These are phyloP conservation scores for Pandemis cinnamomeana DNA, from an alignment of 2,888 invertebrate genomes.

Conservation along the genomic window DNA sequence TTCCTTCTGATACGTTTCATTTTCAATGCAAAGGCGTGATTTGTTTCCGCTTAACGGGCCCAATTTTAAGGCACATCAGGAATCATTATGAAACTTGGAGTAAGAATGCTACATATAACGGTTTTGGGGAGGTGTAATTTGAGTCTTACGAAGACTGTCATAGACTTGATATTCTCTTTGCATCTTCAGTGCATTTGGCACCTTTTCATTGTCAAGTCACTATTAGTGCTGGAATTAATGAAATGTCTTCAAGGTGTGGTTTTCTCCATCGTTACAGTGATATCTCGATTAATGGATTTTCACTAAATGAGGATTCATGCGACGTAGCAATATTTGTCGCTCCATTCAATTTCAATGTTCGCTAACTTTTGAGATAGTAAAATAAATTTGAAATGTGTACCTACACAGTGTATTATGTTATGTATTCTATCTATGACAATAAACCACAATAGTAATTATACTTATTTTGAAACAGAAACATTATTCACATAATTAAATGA, in stretches of 20 bases:
- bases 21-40: background rate
- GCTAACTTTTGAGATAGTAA: background rate
- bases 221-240: background rate
- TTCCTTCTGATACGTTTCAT: background rate
- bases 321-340: background rate
- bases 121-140: background rate
- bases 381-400: too few relatives aligned
- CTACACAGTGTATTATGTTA: too few relatives aligned
- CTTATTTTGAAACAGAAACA: too few relatives aligned
- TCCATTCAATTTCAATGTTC: background rate
- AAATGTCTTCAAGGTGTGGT: constrained; percentile 1
- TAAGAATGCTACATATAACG: background rate
- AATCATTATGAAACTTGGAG: background rate
- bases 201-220: background rate
- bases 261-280: background rate
- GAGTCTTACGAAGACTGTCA: background rate
- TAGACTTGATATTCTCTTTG: background rate
- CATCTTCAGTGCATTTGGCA: background rate
- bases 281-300: background rate
- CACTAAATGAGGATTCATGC: background rate
- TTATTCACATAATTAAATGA: too few relatives aligned
- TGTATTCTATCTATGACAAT: too few relatives aligned
- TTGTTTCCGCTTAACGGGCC: background rate
- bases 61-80: background rate
- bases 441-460: too few relatives aligned